phyloP scores from a whole-genome alignment of 92 coral and sea anemone species.

The Epizoanthus fatuus region DNA sequence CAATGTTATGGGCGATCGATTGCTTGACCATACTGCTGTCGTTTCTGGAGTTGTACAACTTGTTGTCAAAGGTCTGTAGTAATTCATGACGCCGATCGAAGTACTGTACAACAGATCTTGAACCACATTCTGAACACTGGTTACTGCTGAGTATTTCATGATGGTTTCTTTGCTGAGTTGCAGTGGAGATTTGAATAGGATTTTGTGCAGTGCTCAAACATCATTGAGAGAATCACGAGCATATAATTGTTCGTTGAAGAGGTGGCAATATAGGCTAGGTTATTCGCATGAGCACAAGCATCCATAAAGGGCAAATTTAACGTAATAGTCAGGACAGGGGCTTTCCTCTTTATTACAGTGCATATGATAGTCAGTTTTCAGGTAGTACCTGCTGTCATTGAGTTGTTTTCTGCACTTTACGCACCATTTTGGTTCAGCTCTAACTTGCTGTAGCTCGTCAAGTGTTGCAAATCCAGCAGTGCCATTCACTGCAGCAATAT shows the following conservation, averaged over 20 bases:
- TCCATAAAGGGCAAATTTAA: slow-evolving; percentile 54
- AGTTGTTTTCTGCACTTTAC: slow-evolving; percentile 34
- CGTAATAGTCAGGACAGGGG: slow-evolving; percentile 65
- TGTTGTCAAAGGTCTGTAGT: slow-evolving; percentile 25
- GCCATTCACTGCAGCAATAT: slow-evolving; percentile 55
- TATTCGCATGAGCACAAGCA: slow-evolving; percentile 53
- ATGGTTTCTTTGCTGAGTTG: slow-evolving; percentile 14
- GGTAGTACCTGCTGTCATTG: slow-evolving; percentile 32
- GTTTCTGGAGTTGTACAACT: slow-evolving; percentile 6
- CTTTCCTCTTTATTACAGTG: slow-evolving; percentile 39
- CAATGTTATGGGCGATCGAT: too few relatives aligned
- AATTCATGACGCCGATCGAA: slow-evolving; percentile 24
- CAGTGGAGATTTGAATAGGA: slow-evolving; percentile 14
- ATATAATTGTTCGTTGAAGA: slow-evolving; percentile 18
- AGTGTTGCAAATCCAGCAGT: slow-evolving; percentile 69
- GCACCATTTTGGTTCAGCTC: slow-evolving; percentile 31
- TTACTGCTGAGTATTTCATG: slow-evolving; percentile 10
- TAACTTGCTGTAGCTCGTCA: slow-evolving; percentile 33
- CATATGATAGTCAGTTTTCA: slow-evolving; percentile 37
- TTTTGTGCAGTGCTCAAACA: slow-evolving; percentile 30
- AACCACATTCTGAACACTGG: slow-evolving; percentile 1
- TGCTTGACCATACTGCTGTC: not conserved
- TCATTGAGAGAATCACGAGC: slow-evolving; percentile 12
- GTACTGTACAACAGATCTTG: slow-evolving; percentile 3
- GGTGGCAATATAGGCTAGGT: slow-evolving; percentile 24